A percentile compares a stretch with the other conserved stretches of the same genome.
Evolutionary conservation across 2,797 vertebrate species (phyloP).

Genomic region (Sylvia borin): DNA sequence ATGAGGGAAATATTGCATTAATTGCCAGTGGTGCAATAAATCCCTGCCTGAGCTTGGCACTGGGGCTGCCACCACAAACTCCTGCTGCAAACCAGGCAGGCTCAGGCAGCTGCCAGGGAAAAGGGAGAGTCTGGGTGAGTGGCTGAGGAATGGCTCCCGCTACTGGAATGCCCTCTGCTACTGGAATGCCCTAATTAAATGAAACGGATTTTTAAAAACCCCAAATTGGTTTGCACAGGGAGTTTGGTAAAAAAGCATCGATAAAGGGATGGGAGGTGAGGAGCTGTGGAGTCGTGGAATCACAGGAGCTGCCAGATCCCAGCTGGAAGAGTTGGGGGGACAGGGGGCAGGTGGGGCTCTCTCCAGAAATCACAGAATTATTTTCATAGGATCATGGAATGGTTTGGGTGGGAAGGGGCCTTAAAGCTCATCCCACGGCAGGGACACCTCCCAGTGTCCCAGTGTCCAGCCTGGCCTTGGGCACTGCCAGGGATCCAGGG

Average conservation of each 20-base stretch:
- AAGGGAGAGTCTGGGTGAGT: background rate
- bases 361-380: background rate
- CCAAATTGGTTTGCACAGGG: background rate
- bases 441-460: background rate
- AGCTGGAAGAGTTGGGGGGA: accelerated
- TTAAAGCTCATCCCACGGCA: background rate
- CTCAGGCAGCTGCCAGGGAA: background rate
- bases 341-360: accelerated
- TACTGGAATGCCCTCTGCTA: background rate
- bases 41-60: background rate
- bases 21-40: background rate
- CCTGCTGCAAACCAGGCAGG: background rate
- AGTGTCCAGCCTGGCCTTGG: background rate
- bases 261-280: background rate
- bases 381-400: background rate
- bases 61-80: background rate
- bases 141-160: background rate
- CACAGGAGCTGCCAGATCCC: background rate
- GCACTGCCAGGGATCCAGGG: background rate
- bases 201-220: background rate
- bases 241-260: background rate
- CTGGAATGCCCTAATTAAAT: background rate
- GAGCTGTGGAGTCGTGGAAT: too few species aligned
- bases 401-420: background rate
- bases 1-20: background rate